Evolutionary conservation across 1,140 invertebrate genomes (phyloP), one percentile per base, ranked within the genome.

Genomic region (Papilio machaon): DNA sequence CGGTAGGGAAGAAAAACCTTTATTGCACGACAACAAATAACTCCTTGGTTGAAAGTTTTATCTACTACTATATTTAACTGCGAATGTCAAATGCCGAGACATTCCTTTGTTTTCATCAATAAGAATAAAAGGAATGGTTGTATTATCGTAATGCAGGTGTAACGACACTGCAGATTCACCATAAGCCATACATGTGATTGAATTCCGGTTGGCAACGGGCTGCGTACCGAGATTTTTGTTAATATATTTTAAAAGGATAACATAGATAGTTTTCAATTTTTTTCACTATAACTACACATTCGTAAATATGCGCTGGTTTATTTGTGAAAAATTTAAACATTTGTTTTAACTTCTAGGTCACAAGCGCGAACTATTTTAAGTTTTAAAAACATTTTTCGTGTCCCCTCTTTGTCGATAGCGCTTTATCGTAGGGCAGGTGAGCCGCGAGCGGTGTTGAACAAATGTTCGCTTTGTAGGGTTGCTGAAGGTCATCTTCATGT

Each of bases 381-480:
- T 35, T 70, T 35, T 15, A 70, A 67, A 67, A 70, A 38, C 30
- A 10, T 23, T 7, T 30, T 64, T 38, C 30, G 64, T 35, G 11
- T 30, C 13, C 64, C 30, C 64, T 70, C 15, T 70, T 35, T 70
- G 15, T 70, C 13, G 35, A 70, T 70, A 30, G 30, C 30, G 30
- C 30, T 70, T 38, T 70, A 70, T 70, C 15, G 38, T 73, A 46
- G n/a, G 73, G 46, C 73, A 38, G n/a, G 38, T 43, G 43, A 38
- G 73, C 73, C 8, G 46, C 46, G 5, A 30, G 3, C 47, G 43
- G 43, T 47, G 47, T 76, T 54, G 19, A 76, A 52, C 52, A 76
- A 52, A 76, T 47, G 47, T 54, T 76, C 38, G 43, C 73, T 46
- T 19, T 75, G 19, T 49, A 75, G 73, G 46, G 73, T 75, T 75